Evolutionary conservation across 2,888 invertebrate genomes (phyloP).

Genomic region (Orgyia antiqua): DNA sequence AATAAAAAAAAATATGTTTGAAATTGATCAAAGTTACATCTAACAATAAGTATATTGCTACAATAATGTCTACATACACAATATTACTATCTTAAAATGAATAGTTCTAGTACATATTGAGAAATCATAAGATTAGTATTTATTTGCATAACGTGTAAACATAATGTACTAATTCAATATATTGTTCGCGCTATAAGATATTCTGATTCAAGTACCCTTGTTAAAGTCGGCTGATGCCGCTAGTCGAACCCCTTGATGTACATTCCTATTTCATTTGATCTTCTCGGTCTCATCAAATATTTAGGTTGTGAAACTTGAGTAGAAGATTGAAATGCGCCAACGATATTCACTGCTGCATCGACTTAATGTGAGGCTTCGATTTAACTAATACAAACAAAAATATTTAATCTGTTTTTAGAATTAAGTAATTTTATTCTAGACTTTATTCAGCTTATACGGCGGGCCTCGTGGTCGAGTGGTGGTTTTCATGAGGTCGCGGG

Average conservation of each 20-base stretch:
- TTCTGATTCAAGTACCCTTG: slow-evolving; percentile 66
- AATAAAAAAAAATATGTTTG: too few species aligned
- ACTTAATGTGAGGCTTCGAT: slow-evolving; percentile 26
- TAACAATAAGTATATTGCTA: too few species aligned
- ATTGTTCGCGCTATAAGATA: slow-evolving; percentile 62
- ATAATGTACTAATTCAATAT: slow-evolving; percentile 34
- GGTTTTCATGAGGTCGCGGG: too few species aligned
- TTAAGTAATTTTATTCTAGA: too few species aligned
- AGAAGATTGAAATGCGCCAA: slow-evolving; percentile 45
- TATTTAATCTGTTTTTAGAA: slow-evolving; percentile 21
- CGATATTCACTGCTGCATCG: slow-evolving; percentile 44
- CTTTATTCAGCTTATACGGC: too few species aligned
- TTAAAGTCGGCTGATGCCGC: slow-evolving; percentile 46
- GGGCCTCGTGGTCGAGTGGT: too few species aligned
- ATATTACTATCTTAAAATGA: too few species aligned
- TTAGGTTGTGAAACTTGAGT: slow-evolving; percentile 66
- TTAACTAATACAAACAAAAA: slow-evolving; percentile 19
- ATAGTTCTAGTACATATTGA: too few species aligned
- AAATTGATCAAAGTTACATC: too few species aligned
- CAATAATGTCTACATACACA: too few species aligned
- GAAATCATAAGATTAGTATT: too few species aligned
- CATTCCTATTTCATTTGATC: slow-evolving; percentile 66
- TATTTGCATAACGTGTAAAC: too few species aligned
- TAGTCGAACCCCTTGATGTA: slow-evolving; percentile 32
- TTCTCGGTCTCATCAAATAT: slow-evolving; percentile 71